Evolutionary conservation across 2,888 invertebrate species (phyloP).

Genomic region (Criorhina ranunculi): DNA sequence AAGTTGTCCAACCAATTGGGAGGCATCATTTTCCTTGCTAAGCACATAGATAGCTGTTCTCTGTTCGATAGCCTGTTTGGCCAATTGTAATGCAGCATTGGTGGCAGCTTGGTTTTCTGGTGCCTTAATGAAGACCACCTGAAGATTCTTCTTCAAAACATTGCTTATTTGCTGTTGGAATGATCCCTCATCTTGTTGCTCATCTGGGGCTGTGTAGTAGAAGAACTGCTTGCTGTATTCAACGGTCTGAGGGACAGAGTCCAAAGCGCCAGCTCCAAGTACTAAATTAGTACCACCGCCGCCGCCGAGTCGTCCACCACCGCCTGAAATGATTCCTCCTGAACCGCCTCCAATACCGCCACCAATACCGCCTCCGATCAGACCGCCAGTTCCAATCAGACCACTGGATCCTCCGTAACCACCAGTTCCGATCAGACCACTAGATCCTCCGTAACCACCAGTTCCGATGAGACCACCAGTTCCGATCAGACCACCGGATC

Average conservation of each 20-base stretch:
- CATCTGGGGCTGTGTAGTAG: conserved; percentile 80
- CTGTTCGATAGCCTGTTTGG: conserved; percentile 82
- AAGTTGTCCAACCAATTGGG: conserved; percentile 80
- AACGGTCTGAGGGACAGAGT: conserved; percentile 53
- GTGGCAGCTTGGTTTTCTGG: conserved; percentile 82
- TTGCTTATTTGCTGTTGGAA: conserved; percentile 68
- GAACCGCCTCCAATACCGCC: conserved; percentile 13
- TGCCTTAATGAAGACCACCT: conserved; percentile 83
- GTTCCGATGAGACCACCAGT: conserved; percentile 1
- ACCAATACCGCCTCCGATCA: background rate
- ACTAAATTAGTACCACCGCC: conserved; percentile 59
- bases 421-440: conserved; percentile 76
- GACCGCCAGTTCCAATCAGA: background rate
- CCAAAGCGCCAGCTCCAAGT: conserved; percentile 46
- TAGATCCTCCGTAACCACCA: conserved; percentile 8
- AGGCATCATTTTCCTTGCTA: conserved; percentile 81
- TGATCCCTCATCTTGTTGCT: conserved; percentile 76
- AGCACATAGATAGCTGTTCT: conserved; percentile 83
- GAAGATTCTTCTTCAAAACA: conserved; percentile 79
- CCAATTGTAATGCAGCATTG: conserved; percentile 81
- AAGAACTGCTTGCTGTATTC: conserved; percentile 79
- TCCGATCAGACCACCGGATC: no score
- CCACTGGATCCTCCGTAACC: background rate
- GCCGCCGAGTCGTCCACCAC: conserved; percentile 10
- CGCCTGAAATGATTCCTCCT: background rate